These are phyloP conservation scores for Danionella cerebrum DNA, from an alignment of 2,113 vertebrate genomes.

Conservation along the genomic window DNA sequence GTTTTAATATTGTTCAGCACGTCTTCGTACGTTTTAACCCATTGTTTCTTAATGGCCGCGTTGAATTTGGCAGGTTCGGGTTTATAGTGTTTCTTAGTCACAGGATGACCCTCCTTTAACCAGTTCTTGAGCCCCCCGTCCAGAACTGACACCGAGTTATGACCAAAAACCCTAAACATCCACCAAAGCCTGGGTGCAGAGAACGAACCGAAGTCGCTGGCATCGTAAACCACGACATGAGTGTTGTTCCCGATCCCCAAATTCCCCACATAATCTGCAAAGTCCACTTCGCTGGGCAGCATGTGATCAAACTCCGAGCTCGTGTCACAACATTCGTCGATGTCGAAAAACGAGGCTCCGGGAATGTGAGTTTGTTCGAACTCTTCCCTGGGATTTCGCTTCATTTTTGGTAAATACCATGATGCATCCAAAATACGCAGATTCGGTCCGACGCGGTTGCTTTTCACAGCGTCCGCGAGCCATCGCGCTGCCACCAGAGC, in stretches of 20 bases:
- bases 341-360: conserved; percentile 79
- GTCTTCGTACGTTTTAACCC: conserved; percentile 78
- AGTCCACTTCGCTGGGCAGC: conserved; percentile 69
- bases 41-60: conserved; percentile 58
- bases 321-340: conserved; percentile 79
- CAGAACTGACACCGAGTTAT: conserved; percentile 76
- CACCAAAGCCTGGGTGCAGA: conserved; percentile 88
- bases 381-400: conserved; percentile 68
- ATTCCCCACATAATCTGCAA: conserved; percentile 70
- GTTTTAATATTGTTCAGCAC: conserved; percentile 74
- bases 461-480: conserved; percentile 75
- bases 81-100: conserved; percentile 57
- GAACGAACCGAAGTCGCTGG: conserved; percentile 80
- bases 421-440: conserved; percentile 80
- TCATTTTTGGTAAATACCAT: conserved; percentile 80
- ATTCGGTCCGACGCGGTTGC: conserved; percentile 58
- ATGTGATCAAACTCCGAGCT: conserved; percentile 79
- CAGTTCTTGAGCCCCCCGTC: conserved; percentile 84
- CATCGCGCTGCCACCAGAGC: conserved; percentile 78
- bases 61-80: conserved; percentile 59
- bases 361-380: conserved; percentile 78
- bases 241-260: conserved; percentile 78
- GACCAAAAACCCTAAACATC: conserved; percentile 92
- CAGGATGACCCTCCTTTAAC: conserved; percentile 61
- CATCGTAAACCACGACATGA: conserved; percentile 88